Evolutionary conservation across 2,888 invertebrate genomes (phyloP).

Genomic region (Acrobasis consociella): DNA sequence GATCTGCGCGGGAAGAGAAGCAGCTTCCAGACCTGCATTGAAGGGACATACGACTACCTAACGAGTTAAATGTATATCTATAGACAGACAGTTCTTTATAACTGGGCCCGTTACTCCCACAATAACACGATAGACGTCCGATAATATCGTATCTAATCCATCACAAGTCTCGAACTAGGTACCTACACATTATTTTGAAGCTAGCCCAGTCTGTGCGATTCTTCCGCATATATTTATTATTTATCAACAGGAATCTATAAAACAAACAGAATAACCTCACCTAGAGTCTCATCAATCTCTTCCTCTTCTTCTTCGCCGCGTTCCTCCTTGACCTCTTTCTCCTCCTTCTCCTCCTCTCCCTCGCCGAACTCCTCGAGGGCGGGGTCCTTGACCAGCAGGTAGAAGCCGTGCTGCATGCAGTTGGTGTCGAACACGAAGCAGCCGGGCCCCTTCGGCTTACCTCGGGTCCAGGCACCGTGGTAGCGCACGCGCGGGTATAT

Average conservation of each 20-base stretch:
- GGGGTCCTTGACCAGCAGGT: constrained; percentile 82
- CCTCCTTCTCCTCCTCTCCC: constrained; percentile 73
- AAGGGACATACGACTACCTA: no score
- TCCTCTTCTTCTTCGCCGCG: constrained; percentile 67
- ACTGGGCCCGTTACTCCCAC: no score
- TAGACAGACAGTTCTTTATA: no score
- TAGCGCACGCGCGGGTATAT: constrained; percentile 86
- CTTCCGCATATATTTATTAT: no score
- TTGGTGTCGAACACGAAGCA: constrained; percentile 90
- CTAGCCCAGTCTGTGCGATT: no score
- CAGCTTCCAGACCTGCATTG: no score
- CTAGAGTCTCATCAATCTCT: constrained; percentile 66
- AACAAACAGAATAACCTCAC: constrained; percentile 36
- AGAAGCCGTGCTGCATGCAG: constrained; percentile 90
- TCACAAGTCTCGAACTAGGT: no score
- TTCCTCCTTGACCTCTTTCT: constrained; percentile 63
- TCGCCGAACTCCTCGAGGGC: constrained; percentile 63
- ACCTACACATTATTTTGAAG: no score
- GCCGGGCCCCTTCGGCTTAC: constrained; percentile 87
- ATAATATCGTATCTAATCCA: no score
- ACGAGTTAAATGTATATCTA: no score
- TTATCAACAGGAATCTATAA: neutral
- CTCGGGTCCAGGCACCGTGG: constrained; percentile 88
- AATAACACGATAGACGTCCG: no score
- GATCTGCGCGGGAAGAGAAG: no score